Evolutionary conservation across 2,888 invertebrate genomes (phyloP).

Genomic region (Phania funesta): DNA sequence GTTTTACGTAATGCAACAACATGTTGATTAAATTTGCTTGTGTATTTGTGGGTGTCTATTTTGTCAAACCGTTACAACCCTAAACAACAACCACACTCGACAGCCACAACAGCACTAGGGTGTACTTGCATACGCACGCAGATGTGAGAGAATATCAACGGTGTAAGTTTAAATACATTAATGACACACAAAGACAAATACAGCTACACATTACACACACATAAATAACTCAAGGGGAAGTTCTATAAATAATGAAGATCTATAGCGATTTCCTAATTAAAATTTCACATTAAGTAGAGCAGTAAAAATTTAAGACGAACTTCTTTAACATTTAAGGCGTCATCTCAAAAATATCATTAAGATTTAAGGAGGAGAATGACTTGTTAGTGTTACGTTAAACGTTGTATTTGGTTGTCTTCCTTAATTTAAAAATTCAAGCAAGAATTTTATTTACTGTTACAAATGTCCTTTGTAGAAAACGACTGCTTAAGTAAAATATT

Average conservation of each 20-base stretch:
- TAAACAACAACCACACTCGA: neutral
- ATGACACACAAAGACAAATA: constrained; percentile 2
- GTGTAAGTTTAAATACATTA: constrained; percentile 41
- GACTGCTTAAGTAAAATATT: too few species aligned
- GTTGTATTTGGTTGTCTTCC: neutral
- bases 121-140: too few species aligned
- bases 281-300: neutral
- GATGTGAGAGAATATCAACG: constrained; percentile 8
- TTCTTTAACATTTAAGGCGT: constrained; percentile 18
- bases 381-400: neutral
- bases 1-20: constrained; percentile 33
- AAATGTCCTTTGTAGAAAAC: too few species aligned
- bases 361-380: neutral
- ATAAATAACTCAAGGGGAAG: neutral
- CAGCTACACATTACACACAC: neutral
- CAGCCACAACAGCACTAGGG: neutral
- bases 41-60: constrained; percentile 31
- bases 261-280: neutral
- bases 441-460: too few species aligned
- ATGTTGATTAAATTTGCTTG: constrained; percentile 55
- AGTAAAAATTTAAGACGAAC: constrained; percentile 19
- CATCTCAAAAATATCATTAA: constrained; percentile 1
- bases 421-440: neutral
- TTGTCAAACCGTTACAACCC: constrained; percentile 3
- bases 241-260: neutral